Percentiles rank a stretch among this genome's conserved stretches.
phyloP scores from a whole-genome alignment of 2,888 invertebrate species.

The Diogma glabrata region DNA sequence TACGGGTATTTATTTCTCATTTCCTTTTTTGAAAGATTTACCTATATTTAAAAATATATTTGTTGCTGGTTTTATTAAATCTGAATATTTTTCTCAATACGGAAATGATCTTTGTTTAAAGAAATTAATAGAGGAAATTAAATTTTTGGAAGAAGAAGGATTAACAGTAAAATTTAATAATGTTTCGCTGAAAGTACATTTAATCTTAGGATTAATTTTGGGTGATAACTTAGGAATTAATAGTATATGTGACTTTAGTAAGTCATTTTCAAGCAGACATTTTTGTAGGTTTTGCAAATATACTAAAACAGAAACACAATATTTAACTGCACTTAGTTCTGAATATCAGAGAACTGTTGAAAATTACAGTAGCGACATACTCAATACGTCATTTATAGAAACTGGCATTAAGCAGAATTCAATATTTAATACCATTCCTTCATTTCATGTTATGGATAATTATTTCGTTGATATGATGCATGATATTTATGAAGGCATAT shows the following conservation, averaged over 20 bases:
- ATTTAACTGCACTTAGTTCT: too few relatives aligned
- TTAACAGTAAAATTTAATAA: not conserved
- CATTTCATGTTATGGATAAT: too few relatives aligned
- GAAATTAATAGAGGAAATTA: not conserved
- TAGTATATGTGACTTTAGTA: constrained; percentile 13
- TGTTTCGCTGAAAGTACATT: not conserved
- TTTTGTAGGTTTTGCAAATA: too few relatives aligned
- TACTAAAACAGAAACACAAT: too few relatives aligned
- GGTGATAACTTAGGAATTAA: not conserved
- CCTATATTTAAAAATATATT: not conserved
- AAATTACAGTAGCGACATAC: constrained; percentile 17
- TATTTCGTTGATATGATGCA: too few relatives aligned
- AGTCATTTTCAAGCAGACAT: too few relatives aligned
- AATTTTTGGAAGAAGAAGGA: not conserved
- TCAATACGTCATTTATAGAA: constrained; percentile 15
- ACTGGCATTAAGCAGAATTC: too few relatives aligned
- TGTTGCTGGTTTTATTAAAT: constrained; percentile 2
- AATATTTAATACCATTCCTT: too few relatives aligned
- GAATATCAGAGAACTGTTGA: constrained; percentile 15
- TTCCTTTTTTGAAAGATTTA: not conserved
- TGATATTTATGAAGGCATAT: constrained; percentile 21
- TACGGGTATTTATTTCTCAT: constrained; percentile 16
- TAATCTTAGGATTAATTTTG: constrained; percentile 2
- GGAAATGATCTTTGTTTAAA: not conserved
- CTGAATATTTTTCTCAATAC: not conserved